Conservation (phyloP, 2,797 vertebrate species). For the Numenius phaeopus region DNA sequence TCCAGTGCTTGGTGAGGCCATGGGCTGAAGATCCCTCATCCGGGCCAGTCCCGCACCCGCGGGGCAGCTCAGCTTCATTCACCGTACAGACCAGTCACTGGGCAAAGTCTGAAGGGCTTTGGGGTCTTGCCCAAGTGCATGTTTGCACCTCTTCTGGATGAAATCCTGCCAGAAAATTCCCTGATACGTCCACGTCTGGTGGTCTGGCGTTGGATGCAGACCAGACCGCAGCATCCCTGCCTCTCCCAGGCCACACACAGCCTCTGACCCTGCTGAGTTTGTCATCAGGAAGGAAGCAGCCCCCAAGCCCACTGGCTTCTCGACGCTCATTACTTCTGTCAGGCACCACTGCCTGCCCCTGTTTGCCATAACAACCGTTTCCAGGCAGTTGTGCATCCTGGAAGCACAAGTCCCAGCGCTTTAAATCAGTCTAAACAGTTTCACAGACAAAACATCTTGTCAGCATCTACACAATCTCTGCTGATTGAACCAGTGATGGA, state of each 20-base stretch:
- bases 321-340: constrained; percentile 39
- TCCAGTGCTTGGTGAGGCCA: rapidly evolving
- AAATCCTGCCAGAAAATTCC: not conserved
- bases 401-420: constrained; percentile 42
- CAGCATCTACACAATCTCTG: constrained; percentile 27
- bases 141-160: not conserved
- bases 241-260: rapidly evolving
- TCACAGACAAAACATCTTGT: constrained; percentile 68
- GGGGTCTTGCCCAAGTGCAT: not conserved
- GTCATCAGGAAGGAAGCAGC: not conserved
- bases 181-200: not conserved
- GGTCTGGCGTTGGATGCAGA: not conserved
- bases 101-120: not conserved
- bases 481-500: not conserved
- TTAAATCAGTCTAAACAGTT: constrained; percentile 67
- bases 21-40: not conserved
- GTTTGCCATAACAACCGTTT: constrained; percentile 73
- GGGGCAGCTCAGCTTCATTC: not conserved
- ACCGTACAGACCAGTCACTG: not conserved
- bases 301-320: not conserved
- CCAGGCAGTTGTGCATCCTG: constrained; percentile 64
- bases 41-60: rapidly evolving
- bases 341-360: not conserved
- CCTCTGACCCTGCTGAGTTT: not conserved
- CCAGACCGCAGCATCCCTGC: not conserved